phyloP scores from a whole-genome alignment of 2,113 vertebrate genomes.

The Indicator indicator region DNA sequence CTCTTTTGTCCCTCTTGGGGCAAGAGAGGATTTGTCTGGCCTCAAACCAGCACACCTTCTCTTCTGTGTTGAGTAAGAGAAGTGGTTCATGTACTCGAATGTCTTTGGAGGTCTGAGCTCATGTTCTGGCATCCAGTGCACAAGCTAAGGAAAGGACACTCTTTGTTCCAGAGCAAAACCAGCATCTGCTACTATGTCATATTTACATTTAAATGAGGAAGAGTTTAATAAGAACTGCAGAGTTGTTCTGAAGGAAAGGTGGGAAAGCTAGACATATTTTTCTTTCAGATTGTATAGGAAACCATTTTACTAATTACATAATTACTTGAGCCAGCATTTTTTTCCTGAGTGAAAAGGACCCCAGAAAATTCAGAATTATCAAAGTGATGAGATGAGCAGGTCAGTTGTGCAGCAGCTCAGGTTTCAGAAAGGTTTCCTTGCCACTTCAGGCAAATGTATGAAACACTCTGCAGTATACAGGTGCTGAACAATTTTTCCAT shows the following conservation, averaged over 20 bases:
- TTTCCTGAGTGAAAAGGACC: neutral
- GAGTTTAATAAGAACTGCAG: neutral
- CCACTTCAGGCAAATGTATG: neutral
- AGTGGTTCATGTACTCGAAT: neutral
- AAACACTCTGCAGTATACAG: neutral
- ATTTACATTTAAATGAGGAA: neutral
- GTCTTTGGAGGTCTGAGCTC: neutral
- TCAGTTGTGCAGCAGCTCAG: neutral
- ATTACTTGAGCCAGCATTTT: neutral
- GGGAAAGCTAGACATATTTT: neutral
- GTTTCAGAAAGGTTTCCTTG: neutral
- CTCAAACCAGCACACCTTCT: too few species aligned
- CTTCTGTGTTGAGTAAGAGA: neutral
- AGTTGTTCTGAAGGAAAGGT: neutral
- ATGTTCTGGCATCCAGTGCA: neutral
- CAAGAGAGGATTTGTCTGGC: too few species aligned
- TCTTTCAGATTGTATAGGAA: neutral
- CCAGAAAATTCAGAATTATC: neutral
- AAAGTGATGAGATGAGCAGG: neutral
- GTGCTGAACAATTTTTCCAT: neutral
- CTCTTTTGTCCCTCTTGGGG: too few species aligned
- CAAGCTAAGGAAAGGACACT: neutral
- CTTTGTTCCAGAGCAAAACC: neutral
- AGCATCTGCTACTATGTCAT: neutral
- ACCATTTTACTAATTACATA: neutral